A percentile compares a stretch with the other conserved stretches of the same genome.
phyloP scores from a whole-genome alignment of 23 tunicate species.

The Pegea sp. region DNA sequence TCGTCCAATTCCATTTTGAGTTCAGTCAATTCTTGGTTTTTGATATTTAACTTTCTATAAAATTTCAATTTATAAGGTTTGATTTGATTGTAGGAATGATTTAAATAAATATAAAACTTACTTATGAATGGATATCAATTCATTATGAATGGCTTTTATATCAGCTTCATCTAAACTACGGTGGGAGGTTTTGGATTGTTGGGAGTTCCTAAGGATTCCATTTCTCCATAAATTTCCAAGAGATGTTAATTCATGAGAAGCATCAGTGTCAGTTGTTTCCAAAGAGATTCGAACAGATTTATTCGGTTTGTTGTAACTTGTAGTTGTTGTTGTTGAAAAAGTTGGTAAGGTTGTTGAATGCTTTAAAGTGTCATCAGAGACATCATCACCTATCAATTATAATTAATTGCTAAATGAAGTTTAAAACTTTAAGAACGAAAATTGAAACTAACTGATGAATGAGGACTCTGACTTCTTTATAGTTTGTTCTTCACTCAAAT shows the following conservation, averaged over 20 bases:
- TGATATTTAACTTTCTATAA: conserved; percentile 19
- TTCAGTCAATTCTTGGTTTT: conserved; percentile 13
- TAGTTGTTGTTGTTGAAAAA: conserved; percentile 12
- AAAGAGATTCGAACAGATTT: conserved; percentile 40
- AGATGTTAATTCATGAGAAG: too few relatives aligned
- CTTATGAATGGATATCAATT: conserved; percentile 49
- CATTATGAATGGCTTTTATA: conserved; percentile 51
- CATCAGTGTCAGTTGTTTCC: conserved; percentile 26
- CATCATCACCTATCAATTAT: too few relatives aligned
- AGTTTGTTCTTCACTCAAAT: too few relatives aligned
- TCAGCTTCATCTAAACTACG: conserved; percentile 14
- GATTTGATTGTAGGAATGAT: too few relatives aligned
- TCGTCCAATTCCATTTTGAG: conserved; percentile 5
- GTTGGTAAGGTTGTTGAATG: conserved; percentile 41
- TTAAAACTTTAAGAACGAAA: too few relatives aligned
- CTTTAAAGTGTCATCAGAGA: conserved; percentile 23
- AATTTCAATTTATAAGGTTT: too few relatives aligned
- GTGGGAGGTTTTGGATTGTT: neutral
- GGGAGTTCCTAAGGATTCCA: conserved; percentile 10
- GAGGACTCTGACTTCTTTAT: too few relatives aligned
- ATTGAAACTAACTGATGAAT: too few relatives aligned
- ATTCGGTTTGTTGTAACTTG: conserved; percentile 4
- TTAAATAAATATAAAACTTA: conserved; percentile 9
- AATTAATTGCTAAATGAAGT: too few relatives aligned
- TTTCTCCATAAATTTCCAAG: too few relatives aligned